Conservation (phyloP, 1,140 invertebrate genomes). For the Drosophila orosa region DNA sequence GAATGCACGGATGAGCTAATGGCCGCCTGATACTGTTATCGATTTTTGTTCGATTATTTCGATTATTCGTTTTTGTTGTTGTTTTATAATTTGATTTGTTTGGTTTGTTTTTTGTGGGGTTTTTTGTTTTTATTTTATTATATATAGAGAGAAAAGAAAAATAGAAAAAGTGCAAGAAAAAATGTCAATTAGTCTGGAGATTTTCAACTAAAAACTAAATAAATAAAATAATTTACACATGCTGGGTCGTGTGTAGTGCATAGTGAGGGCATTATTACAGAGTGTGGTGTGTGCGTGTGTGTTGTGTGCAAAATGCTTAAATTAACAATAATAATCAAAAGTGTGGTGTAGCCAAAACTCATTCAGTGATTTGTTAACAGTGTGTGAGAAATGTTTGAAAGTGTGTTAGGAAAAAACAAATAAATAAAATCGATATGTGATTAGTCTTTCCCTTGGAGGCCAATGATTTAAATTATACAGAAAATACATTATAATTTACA, state of each 20-base stretch:
- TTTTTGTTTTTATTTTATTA: conserved; percentile 33
- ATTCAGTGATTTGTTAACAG: conserved; percentile 39
- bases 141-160: conserved; percentile 73
- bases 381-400: neutral
- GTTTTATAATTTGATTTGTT: conserved; percentile 37
- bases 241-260: conserved; percentile 31
- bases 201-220: conserved; percentile 58
- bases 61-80: conserved; percentile 22
- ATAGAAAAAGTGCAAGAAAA: conserved; percentile 82
- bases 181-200: conserved; percentile 75
- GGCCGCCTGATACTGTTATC: conserved; percentile 83
- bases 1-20: conserved; percentile 86
- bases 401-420: conserved; percentile 34
- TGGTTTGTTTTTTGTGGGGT: conserved; percentile 26
- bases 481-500: neutral
- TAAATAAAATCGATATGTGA: conserved; percentile 64
- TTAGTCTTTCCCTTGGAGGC: conserved; percentile 84
- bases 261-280: conserved; percentile 13
- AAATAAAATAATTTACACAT: conserved; percentile 68
- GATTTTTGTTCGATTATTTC: conserved; percentile 34
- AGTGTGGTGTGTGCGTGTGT: conserved; percentile 12
- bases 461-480: conserved; percentile 51
- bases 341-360: conserved; percentile 40
- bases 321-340: conserved; percentile 44
- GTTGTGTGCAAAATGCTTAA: conserved; percentile 52